Evolutionary conservation across 2,888 invertebrate genomes (phyloP).

Genomic region (Tridacna crocea): DNA sequence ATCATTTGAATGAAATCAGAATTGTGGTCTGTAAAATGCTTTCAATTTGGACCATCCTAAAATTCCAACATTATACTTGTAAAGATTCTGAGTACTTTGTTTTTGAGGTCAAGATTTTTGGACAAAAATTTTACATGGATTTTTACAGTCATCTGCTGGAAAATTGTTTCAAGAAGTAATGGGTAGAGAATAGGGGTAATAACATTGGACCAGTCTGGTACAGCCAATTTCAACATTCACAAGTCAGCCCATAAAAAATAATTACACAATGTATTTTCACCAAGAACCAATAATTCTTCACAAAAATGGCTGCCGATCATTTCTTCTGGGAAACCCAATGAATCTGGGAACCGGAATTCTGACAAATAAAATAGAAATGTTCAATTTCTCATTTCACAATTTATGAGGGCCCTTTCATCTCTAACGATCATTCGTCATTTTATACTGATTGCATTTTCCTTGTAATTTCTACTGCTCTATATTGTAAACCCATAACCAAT

Average conservation of each 20-base stretch:
- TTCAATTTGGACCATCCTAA: no score
- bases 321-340: neutral
- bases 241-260: constrained; percentile 3
- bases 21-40: no score
- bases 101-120: no score
- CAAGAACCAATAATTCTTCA: neutral
- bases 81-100: no score
- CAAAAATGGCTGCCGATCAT: neutral
- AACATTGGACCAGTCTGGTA: no score
- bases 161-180: no score
- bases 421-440: constrained; percentile 1
- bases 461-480: neutral
- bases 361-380: constrained; percentile 8
- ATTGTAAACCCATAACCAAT: no score
- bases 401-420: constrained; percentile 9
- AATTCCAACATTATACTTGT: no score
- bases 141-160: no score
- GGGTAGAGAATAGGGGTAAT: no score
- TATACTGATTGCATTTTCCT: constrained; percentile 9
- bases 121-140: no score
- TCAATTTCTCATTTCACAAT: constrained; percentile 11
- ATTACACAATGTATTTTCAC: constrained; percentile 10
- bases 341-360: constrained; percentile 11
- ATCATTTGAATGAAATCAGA: neutral
- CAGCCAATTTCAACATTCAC: no score